Evolutionary conservation across 2,888 invertebrate genomes (phyloP).

Genomic region (Eristalinus sepulchralis): DNA sequence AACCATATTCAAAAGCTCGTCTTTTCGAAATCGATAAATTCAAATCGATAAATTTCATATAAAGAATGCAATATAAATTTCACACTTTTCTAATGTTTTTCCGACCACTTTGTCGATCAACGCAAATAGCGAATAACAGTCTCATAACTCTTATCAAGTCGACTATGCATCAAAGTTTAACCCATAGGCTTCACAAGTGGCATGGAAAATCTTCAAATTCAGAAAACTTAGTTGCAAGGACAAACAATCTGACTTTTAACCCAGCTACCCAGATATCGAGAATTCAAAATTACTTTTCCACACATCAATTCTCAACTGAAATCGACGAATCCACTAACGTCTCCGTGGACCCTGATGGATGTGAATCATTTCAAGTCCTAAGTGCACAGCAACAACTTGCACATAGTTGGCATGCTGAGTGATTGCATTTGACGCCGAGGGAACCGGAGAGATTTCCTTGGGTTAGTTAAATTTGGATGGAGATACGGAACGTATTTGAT

Average conservation of each 20-base stretch:
- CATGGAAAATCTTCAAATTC: no score
- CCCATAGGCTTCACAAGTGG: no score
- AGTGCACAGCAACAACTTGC: neutral
- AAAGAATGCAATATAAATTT: no score
- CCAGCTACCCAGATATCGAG: neutral
- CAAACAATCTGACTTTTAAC: neutral
- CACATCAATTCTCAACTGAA: neutral
- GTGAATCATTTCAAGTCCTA: neutral
- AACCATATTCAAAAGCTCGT: no score
- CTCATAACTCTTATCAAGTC: no score
- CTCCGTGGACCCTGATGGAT: neutral
- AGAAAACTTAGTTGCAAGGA: no score
- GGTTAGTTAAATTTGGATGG: neutral
- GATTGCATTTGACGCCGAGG: neutral
- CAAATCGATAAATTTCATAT: no score
- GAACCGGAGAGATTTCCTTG: neutral
- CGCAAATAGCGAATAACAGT: no score
- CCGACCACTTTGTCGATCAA: no score
- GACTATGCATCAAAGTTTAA: no score
- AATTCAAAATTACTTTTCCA: neutral
- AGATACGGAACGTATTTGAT: neutral
- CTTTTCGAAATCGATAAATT: no score
- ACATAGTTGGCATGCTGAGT: neutral
- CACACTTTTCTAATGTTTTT: no score
- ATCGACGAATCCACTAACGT: neutral